Base-by-base conservation (phyloP, 2,797 vertebrate genomes). In the Karalla daura region DNA sequence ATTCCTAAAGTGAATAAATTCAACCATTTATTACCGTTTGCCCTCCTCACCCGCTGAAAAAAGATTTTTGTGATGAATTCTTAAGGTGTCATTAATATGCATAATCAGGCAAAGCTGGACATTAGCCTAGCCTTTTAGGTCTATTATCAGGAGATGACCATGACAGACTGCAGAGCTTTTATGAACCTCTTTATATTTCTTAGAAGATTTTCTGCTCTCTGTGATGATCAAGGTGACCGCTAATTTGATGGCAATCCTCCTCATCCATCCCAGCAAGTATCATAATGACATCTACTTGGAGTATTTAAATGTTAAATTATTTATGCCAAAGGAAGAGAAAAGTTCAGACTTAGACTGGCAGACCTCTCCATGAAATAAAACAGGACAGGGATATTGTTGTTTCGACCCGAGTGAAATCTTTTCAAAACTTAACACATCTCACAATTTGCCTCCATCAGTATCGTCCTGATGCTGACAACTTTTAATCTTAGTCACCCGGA, bases 11-110 rank as follows among this genome's bases (percentile, higher is more conserved):
- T 83, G 84, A 91, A 88, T 86, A 82, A 70, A 81, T 80, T 79
- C 60, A 68, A 35, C 53, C 78, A 68, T 88, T 86, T 87, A 89
- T 86, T 81, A 86, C 78, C 78, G 14, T 85, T 84, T 86, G 83
- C 78, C 86, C 87, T 87, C 76, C 63, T 86, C 69, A 69, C 69
- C 82, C 77, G 28, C 33, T 75, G 64, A 45, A 81, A 68, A 71
- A 74, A 78, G 52, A 43, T 66, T 76, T 88, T 86, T 78, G 76
- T 75, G 80, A 85, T 85, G 83, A 87, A 86, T 87, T 85, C 78
- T 84, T 75, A 67, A 82, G 78, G 72, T 83, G 84, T 85, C 82
- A 89, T 91, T 89, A 89, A 81, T 86, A 90, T 86, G 80, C 78
- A 85, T 81, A 89, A 89, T 92, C 81, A 89, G 78, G 70, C 66